These are phyloP conservation scores for Ivindomyrus marchei DNA, from an alignment of 2,113 vertebrate genomes.

Conservation along the genomic window DNA sequence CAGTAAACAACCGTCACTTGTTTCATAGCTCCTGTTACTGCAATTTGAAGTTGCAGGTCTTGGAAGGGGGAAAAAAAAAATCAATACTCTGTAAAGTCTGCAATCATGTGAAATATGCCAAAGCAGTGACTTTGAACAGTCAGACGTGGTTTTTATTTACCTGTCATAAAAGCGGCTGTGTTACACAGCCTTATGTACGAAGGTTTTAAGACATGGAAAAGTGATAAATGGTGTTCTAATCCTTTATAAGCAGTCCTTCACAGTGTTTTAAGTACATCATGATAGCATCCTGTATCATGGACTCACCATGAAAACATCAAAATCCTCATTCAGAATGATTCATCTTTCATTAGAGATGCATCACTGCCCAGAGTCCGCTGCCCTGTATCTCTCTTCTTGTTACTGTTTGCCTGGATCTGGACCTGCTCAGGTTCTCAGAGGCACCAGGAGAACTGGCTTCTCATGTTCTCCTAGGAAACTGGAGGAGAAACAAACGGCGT, in stretches of 20 bases:
- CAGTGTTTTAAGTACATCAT: background rate
- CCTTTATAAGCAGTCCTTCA: background rate
- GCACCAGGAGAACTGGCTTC: background rate
- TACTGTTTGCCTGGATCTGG: background rate
- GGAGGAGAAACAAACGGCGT: background rate
- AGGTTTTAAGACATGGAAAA: background rate
- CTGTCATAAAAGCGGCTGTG: slow-evolving; percentile 35
- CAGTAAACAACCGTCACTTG: slow-evolving; percentile 55
- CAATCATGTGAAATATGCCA: slow-evolving; percentile 37
- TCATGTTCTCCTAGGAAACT: slow-evolving; percentile 24
- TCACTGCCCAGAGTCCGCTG: background rate
- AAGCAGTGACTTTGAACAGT: slow-evolving; percentile 42
- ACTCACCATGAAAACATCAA: background rate
- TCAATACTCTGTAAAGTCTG: slow-evolving; percentile 33
- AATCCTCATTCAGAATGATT: background rate
- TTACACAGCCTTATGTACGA: slow-evolving; percentile 36
- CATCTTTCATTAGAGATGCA: background rate
- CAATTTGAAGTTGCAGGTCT: slow-evolving; percentile 44
- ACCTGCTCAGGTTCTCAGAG: background rate
- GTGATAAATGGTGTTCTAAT: background rate
- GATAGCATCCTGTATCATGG: background rate
- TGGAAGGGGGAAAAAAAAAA: slow-evolving; percentile 37
- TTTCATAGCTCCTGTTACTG: slow-evolving; percentile 52
- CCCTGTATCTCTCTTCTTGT: background rate
- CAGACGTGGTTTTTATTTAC: slow-evolving; percentile 33